Percentiles rank a stretch among this genome's conserved stretches.
These are phyloP conservation scores for Drosophila lacicola DNA, from an alignment of 2,888 invertebrate species.

Conservation along the genomic window DNA sequence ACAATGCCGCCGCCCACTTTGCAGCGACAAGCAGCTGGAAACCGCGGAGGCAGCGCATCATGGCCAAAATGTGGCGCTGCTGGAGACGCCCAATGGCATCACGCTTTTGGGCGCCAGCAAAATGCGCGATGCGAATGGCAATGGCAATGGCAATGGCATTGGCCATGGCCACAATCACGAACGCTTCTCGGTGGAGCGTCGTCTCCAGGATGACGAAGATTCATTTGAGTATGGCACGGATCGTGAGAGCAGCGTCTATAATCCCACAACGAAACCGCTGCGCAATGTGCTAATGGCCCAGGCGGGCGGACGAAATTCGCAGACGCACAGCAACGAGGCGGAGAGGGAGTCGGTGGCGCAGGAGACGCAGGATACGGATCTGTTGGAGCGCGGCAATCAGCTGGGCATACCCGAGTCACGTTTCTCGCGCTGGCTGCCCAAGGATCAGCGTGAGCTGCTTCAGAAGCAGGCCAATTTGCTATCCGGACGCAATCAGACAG, in stretches of 20 bases:
- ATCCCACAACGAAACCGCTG: constrained; percentile 83
- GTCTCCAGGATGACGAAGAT: constrained; percentile 80
- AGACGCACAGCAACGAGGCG: constrained; percentile 9
- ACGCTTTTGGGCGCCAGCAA: constrained; percentile 77
- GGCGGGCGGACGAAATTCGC: constrained; percentile 78
- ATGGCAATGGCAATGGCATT: constrained; percentile 31
- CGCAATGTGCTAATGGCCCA: constrained; percentile 74
- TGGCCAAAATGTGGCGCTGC: constrained; percentile 82
- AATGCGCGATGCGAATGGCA: constrained; percentile 46
- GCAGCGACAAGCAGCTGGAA: constrained; percentile 68
- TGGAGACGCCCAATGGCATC: constrained; percentile 84
- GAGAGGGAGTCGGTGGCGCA: constrained; percentile 5
- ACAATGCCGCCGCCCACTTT: constrained; percentile 8
- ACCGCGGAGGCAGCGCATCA: constrained; percentile 63
- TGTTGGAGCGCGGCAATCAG: constrained; percentile 82
- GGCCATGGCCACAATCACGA: constrained; percentile 51
- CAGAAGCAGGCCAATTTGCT: constrained; percentile 83
- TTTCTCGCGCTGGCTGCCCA: constrained; percentile 84
- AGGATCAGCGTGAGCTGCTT: constrained; percentile 84
- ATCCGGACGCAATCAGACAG: constrained; percentile 68
- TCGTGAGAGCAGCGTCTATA: constrained; percentile 84
- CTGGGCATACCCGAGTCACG: constrained; percentile 84
- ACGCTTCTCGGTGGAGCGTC: constrained; percentile 67
- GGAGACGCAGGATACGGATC: constrained; percentile 62
- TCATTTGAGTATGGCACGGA: constrained; percentile 84